These are phyloP conservation scores for Leucophenga montana DNA, from an alignment of 2,888 invertebrate species.

Conservation along the genomic window DNA sequence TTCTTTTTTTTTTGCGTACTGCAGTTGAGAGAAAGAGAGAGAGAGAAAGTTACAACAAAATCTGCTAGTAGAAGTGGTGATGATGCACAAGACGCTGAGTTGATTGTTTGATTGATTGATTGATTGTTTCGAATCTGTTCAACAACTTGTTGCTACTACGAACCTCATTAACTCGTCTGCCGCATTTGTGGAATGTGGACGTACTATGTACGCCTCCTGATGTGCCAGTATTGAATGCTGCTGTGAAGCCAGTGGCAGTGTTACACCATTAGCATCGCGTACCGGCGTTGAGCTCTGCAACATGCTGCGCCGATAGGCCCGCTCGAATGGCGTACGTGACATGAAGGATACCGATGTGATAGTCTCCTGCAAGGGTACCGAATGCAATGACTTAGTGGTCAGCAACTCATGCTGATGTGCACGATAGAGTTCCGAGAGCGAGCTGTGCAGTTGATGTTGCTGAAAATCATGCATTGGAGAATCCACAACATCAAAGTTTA, in stretches of 20 bases:
- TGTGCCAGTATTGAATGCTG: slow-evolving; percentile 41
- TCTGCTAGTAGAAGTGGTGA: no score
- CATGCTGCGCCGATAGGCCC: slow-evolving; percentile 70
- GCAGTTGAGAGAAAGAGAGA: no score
- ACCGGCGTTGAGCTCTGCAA: slow-evolving; percentile 68
- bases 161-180: slow-evolving; percentile 70
- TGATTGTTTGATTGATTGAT: no score
- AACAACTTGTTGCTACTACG: slow-evolving; percentile 50
- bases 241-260: slow-evolving; percentile 23
- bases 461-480: slow-evolving; percentile 38
- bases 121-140: no score
- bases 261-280: slow-evolving; percentile 40
- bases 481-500: slow-evolving; percentile 63
- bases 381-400: slow-evolving; percentile 20
- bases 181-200: slow-evolving; percentile 68
- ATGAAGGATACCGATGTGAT: slow-evolving; percentile 60
- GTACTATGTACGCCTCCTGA: slow-evolving; percentile 50
- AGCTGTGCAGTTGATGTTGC: slow-evolving; percentile 50
- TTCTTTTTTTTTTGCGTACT: no score
- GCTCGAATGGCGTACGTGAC: slow-evolving; percentile 72
- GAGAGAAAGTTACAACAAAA: no score
- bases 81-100: no score
- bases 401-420: slow-evolving; percentile 35
- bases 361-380: slow-evolving; percentile 5
- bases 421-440: slow-evolving; percentile 57